These are phyloP conservation scores for Crocallis elinguaria DNA, from an alignment of 2,888 invertebrate genomes.

Conservation along the genomic window DNA sequence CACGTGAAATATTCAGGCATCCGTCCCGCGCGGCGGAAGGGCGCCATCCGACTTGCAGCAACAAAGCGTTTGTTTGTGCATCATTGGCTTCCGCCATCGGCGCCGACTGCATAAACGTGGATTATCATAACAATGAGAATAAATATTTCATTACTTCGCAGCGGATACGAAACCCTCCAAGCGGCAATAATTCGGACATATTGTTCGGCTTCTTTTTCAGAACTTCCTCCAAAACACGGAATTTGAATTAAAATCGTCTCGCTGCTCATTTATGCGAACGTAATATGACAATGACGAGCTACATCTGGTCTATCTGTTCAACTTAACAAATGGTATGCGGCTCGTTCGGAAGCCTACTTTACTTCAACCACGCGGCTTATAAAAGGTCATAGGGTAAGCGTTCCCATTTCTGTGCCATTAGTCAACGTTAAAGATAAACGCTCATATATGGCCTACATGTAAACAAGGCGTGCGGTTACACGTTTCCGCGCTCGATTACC, in stretches of 20 bases:
- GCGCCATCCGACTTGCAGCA: conserved; percentile 12
- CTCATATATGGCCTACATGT: conserved; percentile 25
- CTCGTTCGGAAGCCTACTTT: conserved; percentile 3
- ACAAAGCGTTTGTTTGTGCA: conserved; percentile 31
- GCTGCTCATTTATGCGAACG: conserved; percentile 5
- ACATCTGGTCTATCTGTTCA: conserved; percentile 1
- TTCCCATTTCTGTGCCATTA: conserved; percentile 17
- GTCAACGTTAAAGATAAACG: conserved; percentile 24
- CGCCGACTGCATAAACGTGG: neutral
- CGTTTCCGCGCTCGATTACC: conserved; percentile 48
- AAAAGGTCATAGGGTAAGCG: conserved; percentile 24
- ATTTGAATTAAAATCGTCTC: conserved; percentile 8
- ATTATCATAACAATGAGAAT: conserved; percentile 37
- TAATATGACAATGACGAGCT: conserved; percentile 17
- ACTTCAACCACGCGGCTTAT: conserved; percentile 6
- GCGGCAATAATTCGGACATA: conserved; percentile 6
- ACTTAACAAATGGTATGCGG: conserved; percentile 15
- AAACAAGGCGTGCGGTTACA: conserved; percentile 34
- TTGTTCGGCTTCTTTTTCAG: neutral
- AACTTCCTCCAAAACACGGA: neutral
- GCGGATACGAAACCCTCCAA: neutral
- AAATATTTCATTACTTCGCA: conserved; percentile 32
- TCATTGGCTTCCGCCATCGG: conserved; percentile 24
- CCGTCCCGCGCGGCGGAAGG: neutral
- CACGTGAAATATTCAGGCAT: conserved; percentile 21